phyloP scores from a whole-genome alignment of 2,888 invertebrate genomes.

The Phengaris alcon region DNA sequence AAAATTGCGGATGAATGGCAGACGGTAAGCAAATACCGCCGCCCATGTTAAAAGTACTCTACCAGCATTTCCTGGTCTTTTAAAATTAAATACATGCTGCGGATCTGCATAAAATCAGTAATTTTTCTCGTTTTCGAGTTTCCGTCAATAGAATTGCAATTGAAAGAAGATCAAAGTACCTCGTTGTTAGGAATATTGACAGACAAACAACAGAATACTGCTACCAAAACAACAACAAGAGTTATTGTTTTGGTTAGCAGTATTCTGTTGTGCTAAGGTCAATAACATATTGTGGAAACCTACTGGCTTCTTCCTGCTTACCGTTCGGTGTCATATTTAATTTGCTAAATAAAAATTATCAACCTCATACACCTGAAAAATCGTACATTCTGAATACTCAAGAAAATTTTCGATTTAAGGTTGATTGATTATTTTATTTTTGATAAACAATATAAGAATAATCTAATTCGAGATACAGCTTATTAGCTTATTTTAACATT shows the following conservation, averaged over 20 bases:
- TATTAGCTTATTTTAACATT: background rate
- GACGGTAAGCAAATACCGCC: too few species aligned
- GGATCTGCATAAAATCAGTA: too few species aligned
- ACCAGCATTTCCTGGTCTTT: too few species aligned
- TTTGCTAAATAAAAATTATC: background rate
- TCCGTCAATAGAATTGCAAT: background rate
- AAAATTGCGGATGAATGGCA: background rate
- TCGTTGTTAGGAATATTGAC: background rate
- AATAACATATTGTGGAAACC: background rate
- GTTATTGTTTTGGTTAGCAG: too few species aligned
- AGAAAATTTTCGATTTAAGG: too few species aligned
- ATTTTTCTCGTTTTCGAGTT: background rate
- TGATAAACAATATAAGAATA: background rate
- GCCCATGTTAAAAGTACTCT: too few species aligned
- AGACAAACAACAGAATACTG: background rate
- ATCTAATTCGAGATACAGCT: background rate
- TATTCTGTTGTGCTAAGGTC: background rate
- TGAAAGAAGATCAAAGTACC: constrained; percentile 1
- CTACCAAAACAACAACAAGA: background rate
- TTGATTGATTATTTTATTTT: background rate
- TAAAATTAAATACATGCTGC: too few species aligned
- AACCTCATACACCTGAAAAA: background rate
- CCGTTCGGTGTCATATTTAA: background rate
- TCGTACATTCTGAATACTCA: too few species aligned
- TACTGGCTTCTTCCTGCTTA: background rate